Conservation (phyloP, 2,113 vertebrate species). For the Plecotus auritus region DNA sequence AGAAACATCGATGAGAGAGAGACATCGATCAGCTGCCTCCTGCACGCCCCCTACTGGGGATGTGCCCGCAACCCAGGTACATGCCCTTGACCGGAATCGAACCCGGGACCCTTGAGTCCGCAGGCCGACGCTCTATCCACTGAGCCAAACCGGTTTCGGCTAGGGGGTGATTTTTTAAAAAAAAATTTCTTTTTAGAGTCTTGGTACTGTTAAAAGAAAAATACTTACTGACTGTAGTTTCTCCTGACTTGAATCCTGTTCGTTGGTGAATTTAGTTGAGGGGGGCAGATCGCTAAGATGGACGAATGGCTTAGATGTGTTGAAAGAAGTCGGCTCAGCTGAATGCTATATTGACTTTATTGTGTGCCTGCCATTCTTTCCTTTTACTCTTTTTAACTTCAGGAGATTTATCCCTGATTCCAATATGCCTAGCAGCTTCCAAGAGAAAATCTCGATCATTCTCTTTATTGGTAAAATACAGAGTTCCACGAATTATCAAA, state of each 20-base stretch:
- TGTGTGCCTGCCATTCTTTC: not conserved
- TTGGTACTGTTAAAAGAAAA: conserved; percentile 21
- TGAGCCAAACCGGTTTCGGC: too few relatives aligned
- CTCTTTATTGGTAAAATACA: not conserved
- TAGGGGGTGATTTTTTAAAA: not conserved
- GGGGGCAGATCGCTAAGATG: not conserved
- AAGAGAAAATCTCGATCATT: not conserved
- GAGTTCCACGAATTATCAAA: not conserved
- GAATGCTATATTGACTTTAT: not conserved
- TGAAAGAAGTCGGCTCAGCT: not conserved
- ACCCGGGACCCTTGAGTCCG: too few relatives aligned
- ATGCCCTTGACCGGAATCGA: too few relatives aligned
- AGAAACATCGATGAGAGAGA: too few relatives aligned
- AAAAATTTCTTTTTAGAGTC: not conserved
- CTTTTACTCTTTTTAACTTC: not conserved
- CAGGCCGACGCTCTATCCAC: too few relatives aligned
- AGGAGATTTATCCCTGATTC: not conserved
- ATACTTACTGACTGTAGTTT: not conserved
- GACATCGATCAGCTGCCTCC: too few relatives aligned
- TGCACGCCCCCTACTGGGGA: too few relatives aligned
- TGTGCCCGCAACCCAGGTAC: too few relatives aligned
- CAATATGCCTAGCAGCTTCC: not conserved
- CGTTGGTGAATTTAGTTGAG: not conserved
- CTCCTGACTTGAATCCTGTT: not conserved
- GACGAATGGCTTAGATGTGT: not conserved